These are phyloP conservation scores for Phoeniculus purpureus DNA, from an alignment of 2,797 vertebrate species.

Conservation along the genomic window DNA sequence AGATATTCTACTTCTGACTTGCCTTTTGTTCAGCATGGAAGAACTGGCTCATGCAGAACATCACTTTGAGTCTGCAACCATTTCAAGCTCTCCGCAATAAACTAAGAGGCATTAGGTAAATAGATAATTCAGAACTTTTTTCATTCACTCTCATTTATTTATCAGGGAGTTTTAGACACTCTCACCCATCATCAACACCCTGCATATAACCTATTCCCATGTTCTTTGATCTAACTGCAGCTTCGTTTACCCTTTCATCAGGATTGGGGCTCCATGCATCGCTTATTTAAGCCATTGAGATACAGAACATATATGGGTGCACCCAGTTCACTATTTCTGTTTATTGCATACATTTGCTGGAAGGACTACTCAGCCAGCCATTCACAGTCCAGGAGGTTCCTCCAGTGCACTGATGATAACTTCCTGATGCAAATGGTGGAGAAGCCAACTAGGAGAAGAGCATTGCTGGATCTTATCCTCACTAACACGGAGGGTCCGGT, in stretches of 20 bases:
- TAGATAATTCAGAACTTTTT: neutral
- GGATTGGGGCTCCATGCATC: neutral
- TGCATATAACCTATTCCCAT: neutral
- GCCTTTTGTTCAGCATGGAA: neutral
- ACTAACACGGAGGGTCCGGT: no score
- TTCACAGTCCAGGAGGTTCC: no score
- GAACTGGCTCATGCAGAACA: neutral
- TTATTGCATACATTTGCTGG: neutral
- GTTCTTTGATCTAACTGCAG: neutral
- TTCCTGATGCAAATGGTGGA: no score
- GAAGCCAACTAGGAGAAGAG: no score
- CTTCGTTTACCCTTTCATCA: neutral
- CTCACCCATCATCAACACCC: neutral
- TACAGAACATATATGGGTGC: accelerated
- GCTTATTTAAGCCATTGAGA: neutral
- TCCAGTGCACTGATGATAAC: no score
- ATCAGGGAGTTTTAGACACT: neutral
- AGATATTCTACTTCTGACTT: neutral
- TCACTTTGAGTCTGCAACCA: neutral
- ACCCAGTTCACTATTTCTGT: neutral
- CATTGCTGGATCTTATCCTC: no score
- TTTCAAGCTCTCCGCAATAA: neutral
- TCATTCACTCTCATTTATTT: neutral
- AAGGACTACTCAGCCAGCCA: no score
- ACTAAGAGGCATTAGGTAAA: neutral